Evolutionary conservation across 2,113 vertebrate genomes (phyloP).

Genomic region (Phylloscopus trochiloides): DNA sequence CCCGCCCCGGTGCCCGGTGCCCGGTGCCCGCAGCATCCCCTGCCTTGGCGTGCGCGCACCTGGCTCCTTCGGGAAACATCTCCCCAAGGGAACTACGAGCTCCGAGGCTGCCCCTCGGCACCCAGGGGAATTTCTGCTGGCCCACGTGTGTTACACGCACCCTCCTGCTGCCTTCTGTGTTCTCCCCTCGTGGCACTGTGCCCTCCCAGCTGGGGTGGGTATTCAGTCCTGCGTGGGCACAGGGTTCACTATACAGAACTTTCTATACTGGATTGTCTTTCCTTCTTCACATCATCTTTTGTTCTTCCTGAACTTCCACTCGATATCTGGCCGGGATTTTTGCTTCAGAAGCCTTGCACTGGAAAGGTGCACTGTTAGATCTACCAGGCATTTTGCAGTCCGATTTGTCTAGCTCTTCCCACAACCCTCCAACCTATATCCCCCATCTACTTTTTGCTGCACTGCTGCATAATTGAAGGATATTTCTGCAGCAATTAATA

Average conservation of each 20-base stretch:
- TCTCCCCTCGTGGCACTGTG: background rate
- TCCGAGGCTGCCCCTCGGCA: background rate
- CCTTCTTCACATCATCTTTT: background rate
- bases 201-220: background rate
- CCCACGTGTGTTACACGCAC: background rate
- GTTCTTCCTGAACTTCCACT: background rate
- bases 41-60: background rate
- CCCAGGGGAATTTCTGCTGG: background rate
- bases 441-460: background rate
- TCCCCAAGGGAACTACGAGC: rapidly evolving
- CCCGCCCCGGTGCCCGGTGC: background rate
- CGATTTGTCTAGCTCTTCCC: background rate
- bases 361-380: background rate
- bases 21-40: background rate
- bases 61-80: background rate
- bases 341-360: background rate
- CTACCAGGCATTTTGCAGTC: background rate
- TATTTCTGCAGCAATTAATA: background rate
- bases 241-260: background rate
- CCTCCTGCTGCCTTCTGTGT: background rate
- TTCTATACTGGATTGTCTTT: background rate
- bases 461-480: background rate
- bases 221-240: background rate
- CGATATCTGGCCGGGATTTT: rapidly evolving
- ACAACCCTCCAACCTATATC: background rate